phyloP scores from a whole-genome alignment of 2,797 vertebrate genomes.

The Tiaroga cobitis region DNA sequence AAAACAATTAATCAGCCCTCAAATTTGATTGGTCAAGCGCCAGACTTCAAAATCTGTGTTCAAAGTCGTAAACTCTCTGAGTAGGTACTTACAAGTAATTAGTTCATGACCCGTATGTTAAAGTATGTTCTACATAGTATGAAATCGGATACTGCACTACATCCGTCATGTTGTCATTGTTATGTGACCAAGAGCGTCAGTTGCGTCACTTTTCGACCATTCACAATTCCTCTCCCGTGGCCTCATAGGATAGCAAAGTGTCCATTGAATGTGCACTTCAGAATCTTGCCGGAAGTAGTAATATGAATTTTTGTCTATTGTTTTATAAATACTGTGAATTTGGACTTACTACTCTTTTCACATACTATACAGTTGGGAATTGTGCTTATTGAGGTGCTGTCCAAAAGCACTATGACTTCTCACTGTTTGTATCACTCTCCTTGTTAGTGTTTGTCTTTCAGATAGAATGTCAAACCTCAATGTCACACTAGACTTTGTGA shows the following conservation, averaged over 20 bases:
- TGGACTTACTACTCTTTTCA: not conserved
- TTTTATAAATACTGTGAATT: not conserved
- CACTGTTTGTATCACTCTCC: too few relatives aligned
- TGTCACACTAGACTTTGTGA: too few relatives aligned
- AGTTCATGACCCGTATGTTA: not conserved
- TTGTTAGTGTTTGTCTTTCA: too few relatives aligned
- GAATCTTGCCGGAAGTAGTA: not conserved
- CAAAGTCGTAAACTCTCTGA: not conserved
- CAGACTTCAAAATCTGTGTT: not conserved
- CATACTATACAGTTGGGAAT: too few relatives aligned
- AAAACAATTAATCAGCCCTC: not conserved
- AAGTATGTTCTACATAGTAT: not conserved
- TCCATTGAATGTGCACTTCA: too few relatives aligned
- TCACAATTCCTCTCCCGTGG: not conserved
- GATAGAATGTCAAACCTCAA: too few relatives aligned
- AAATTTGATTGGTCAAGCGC: not conserved
- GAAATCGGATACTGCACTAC: too few relatives aligned
- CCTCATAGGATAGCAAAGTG: too few relatives aligned
- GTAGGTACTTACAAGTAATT: not conserved
- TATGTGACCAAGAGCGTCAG: too few relatives aligned
- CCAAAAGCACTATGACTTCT: too few relatives aligned
- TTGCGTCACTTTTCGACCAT: not conserved
- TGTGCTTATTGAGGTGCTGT: not conserved
- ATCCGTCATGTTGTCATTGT: too few relatives aligned
- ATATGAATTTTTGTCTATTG: not conserved